Evolutionary conservation across 2,113 vertebrate species (phyloP), one percentile per base, ranked within the genome.

Genomic region (Plestiodon gilberti): DNA sequence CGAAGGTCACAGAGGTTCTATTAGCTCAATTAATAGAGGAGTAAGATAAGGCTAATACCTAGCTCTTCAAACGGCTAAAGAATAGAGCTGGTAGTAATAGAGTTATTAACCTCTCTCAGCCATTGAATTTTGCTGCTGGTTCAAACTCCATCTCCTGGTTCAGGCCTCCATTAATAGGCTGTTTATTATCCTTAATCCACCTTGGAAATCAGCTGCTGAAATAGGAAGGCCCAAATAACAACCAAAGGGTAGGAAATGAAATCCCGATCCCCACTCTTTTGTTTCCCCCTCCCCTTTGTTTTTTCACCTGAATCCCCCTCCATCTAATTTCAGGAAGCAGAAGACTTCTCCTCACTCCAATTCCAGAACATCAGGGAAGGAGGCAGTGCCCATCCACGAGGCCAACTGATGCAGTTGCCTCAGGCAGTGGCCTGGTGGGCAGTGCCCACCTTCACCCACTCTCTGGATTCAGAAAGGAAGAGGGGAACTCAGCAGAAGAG

Each of bases 11-110:
- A 67, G 92, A 93, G 97, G 97, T 97, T 98, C 97, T 98, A 98
- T 99, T 98, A 98, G 97, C 97, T 97, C 97, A 97, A 98, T 98
- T 99, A 99, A 99, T 98, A 35, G 98, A 98, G 98, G 97, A 98
- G 98, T 98, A 98, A 98, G 99, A 97, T 96, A 96, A 94, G 96
- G 97, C 98, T 98, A 97, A 98, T 97, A 96, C 95, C 91, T 90
- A 91, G 96, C 96, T 97, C 97, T 97, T 96, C 96, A 96, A 97
- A 97, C 88, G 96, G 97, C 97, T 98, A 94, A 97, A 93, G 96
- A 95, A 81, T 96, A 96, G 98, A 97, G 98, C 97, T 96, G 97
- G 96, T 96, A 96, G 98, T 99, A 99, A 99, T 99, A 95, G 98
- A 98, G 98, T 99, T 98, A 99, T 99, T 99, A 99, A 99, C 99